phyloP scores from a whole-genome alignment of 1,140 invertebrate genomes.

The Lepidurus packardi region DNA sequence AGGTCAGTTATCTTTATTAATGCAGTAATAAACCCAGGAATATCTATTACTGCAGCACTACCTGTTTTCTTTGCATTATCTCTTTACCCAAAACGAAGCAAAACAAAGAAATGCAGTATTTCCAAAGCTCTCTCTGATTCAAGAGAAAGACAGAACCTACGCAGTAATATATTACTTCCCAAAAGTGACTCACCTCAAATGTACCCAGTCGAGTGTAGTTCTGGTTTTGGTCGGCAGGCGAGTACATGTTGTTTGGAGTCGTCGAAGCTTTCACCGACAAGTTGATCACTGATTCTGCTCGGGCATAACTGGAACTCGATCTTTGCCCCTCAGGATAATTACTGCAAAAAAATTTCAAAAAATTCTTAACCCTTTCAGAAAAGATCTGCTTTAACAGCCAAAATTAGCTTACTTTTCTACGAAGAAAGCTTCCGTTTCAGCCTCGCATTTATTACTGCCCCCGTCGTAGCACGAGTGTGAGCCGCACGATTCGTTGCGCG shows the following conservation, averaged over 20 bases:
- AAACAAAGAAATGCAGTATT: too few species aligned
- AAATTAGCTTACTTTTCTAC: background rate
- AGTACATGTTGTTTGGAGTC: constrained; percentile 8
- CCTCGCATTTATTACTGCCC: background rate
- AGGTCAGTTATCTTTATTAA: too few species aligned
- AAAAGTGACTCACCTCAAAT: background rate
- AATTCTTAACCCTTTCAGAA: background rate
- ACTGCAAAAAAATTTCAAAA: background rate
- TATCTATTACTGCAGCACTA: too few species aligned
- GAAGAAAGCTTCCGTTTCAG: background rate
- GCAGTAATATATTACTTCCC: too few species aligned
- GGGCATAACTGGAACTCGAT: background rate
- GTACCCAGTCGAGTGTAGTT: background rate
- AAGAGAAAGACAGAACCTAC: too few species aligned
- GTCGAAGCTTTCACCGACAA: background rate
- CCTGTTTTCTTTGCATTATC: too few species aligned
- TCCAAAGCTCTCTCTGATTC: too few species aligned
- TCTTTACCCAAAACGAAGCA: too few species aligned
- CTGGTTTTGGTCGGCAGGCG: background rate
- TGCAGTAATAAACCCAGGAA: too few species aligned
- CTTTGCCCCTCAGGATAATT: background rate
- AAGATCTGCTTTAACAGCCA: background rate
- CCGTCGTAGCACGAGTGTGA: background rate
- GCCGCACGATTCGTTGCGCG: background rate
- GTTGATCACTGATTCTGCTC: background rate